Conservation (phyloP, 2,888 invertebrate genomes). For the Drosophila mercatorum region DNA sequence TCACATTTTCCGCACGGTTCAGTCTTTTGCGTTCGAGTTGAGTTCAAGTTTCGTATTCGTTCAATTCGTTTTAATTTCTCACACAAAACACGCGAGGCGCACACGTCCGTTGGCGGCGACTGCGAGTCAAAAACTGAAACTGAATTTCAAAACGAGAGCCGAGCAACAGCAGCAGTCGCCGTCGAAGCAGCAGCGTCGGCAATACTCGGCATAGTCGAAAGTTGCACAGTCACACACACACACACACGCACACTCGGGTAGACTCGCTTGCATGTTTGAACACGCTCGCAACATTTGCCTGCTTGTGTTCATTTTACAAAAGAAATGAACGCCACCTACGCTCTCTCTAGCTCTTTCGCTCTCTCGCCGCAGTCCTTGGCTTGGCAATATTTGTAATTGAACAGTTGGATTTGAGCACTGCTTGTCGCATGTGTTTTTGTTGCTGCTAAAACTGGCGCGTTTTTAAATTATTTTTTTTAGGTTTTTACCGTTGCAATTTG, state of each 20-base stretch:
- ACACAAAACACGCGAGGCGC: constrained; percentile 57
- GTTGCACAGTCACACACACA: constrained; percentile 17
- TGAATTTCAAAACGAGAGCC: constrained; percentile 50
- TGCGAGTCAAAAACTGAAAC: constrained; percentile 75
- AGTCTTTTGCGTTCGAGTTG: constrained; percentile 53
- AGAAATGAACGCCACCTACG: constrained; percentile 52
- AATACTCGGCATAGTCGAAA: constrained; percentile 18
- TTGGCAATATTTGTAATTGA: constrained; percentile 30
- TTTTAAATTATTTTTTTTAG: constrained; percentile 21
- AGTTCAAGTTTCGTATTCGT: constrained; percentile 68
- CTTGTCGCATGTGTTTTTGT: constrained; percentile 40
- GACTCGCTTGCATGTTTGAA: constrained; percentile 40
- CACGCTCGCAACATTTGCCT: constrained; percentile 53
- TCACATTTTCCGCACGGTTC: constrained; percentile 43
- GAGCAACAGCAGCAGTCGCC: constrained; percentile 12
- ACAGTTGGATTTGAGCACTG: constrained; percentile 49
- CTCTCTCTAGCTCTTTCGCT: constrained; percentile 16
- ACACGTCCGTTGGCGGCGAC: constrained; percentile 70
- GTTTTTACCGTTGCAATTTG: not conserved
- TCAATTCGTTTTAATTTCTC: constrained; percentile 36
- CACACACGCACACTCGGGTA: not conserved
- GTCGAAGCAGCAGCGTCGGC: constrained; percentile 11
- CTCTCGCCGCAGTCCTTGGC: constrained; percentile 9
- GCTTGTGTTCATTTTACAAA: constrained; percentile 39
- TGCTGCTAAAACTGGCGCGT: constrained; percentile 25